Evolutionary conservation across 2,888 invertebrate genomes (phyloP), one percentile per base, ranked within the genome.

Genomic region (Glomeris marginata): DNA sequence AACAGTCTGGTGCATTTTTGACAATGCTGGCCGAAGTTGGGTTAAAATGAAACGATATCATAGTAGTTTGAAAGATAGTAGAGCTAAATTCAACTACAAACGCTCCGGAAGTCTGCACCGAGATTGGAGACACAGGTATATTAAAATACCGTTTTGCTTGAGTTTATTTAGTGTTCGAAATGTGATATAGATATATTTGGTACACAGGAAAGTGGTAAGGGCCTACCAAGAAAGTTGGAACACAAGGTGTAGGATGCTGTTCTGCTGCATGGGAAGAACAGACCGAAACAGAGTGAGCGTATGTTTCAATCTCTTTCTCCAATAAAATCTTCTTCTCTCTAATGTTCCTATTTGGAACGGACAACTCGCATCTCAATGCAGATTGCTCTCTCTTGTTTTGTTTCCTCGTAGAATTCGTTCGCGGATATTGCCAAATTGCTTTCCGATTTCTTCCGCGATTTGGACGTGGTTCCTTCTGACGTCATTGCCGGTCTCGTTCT

Each of bases 141-240:
- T 15, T 15, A 42, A 42, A 11, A 35, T 11, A 35, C 36, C 13
- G 10, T 13, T 35, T 35, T 13, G 13, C 36, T 36, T 13, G n/a
- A 36, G 10, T 36, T 13, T 36, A 11, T 13, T 36, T 36, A 36
- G 11, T 36, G 10, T 36, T 10, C 10, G n/a, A 11, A 11, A 11
- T 36, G 36, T 36, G 36, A 36, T 36, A 36, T 11, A 11, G 10
- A 10, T 28, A 28, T 28, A 3, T 28, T 28, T 28, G 3, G n/a
- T 37, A 71, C 72, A 15, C 67, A 86, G 86, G 64, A 86, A 86
- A 73, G 85, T 87, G 8, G 75, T 85, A 61, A 73, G 84, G 56
- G 84, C 84, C 38, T 87, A 87, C 66, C 84, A 86, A 66, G 81
- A 85, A 64, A 84, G 84, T 61, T 87, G 87, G 87, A 82, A 86